A percentile compares a stretch with the other conserved stretches of the same genome.
Conservation (phyloP, 2,113 vertebrate genomes). For the Pavo muticus region DNA sequence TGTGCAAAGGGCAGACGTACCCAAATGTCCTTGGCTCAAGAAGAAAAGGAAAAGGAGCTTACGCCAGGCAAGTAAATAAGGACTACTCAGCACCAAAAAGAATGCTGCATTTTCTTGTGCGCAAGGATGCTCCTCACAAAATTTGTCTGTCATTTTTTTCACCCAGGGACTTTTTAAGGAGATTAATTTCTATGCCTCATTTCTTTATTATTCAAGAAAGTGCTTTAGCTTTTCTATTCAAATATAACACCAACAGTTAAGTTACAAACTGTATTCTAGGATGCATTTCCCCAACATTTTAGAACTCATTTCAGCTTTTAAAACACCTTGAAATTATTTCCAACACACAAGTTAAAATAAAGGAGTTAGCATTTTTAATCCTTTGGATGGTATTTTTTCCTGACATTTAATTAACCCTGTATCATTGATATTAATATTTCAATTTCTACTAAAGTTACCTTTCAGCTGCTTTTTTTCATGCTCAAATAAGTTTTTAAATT, state of each 20-base stretch:
- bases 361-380: slow-evolving; percentile 35
- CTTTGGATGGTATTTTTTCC: slow-evolving; percentile 39
- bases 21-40: not conserved
- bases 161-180: not conserved
- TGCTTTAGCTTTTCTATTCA: not conserved
- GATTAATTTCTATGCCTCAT: not conserved
- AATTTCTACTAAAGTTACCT: slow-evolving; percentile 38
- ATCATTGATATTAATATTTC: slow-evolving; percentile 48
- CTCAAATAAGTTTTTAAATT: slow-evolving; percentile 40
- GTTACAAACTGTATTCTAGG: not conserved
- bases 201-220: slow-evolving; percentile 29
- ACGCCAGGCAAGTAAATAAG: not conserved
- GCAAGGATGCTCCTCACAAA: not conserved
- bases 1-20: not conserved
- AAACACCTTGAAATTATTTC: slow-evolving; percentile 42
- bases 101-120: not conserved
- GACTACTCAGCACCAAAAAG: not conserved
- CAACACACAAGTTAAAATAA: not conserved
- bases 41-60: not conserved
- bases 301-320: slow-evolving; percentile 26
- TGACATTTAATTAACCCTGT: slow-evolving; percentile 71
- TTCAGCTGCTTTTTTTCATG: slow-evolving; percentile 17
- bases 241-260: not conserved
- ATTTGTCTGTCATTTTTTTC: not conserved
- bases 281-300: not conserved